Base-by-base conservation (phyloP, 1,140 invertebrate species). In the Diploscapter pachys region DNA sequence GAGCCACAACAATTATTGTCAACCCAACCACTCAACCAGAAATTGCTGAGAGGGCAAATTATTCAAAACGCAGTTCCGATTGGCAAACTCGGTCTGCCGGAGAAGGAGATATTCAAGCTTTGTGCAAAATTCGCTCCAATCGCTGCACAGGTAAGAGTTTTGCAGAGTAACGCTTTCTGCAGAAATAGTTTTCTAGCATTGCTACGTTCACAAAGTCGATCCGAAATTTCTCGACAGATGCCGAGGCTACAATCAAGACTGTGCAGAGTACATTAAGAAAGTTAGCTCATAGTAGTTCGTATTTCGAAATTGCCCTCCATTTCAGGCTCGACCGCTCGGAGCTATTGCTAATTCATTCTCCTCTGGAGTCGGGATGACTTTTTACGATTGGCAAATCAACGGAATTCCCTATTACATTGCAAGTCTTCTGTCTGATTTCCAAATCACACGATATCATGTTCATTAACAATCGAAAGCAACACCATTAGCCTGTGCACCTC, bases 361-460 rank as follows among this genome's bases (percentile, higher is more conserved):
- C 31, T 75, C 72, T n/a, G 73, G 73, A 52, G 78, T 80, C 11
- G 79, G 79, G 9, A 11, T 80, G 4, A 78, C 78, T 2, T 75
- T 63, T 49, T 80, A 78, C 57, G 77, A 78, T 51, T 78, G 75
- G 75, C 76, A 66, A 13, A 72, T 80, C 48, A 79, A 80, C 63
- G 79, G 79, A 61, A 80, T 80, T 6, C 79, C 79, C 31, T 80
- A 78, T 57, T 80, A 80, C 67, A 62, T 78, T 31, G 55, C 80
- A n/a, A 31, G 31, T 31, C 31, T 31, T 31, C 31, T 31, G 31
- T 31, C 31, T 31, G 31, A 31, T 31, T 31, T 31, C 31, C 31
- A 31, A 31, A 31, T 31, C 31, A 31, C 31, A 31, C 31, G 31
- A 31, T 31, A 31, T 31, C 31, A 31, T 31, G 31, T 31, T 31